A percentile compares a stretch with the other conserved stretches of the same genome.
Evolutionary conservation across 2,888 invertebrate species (phyloP).

Genomic region (Tiliacea aurago): DNA sequence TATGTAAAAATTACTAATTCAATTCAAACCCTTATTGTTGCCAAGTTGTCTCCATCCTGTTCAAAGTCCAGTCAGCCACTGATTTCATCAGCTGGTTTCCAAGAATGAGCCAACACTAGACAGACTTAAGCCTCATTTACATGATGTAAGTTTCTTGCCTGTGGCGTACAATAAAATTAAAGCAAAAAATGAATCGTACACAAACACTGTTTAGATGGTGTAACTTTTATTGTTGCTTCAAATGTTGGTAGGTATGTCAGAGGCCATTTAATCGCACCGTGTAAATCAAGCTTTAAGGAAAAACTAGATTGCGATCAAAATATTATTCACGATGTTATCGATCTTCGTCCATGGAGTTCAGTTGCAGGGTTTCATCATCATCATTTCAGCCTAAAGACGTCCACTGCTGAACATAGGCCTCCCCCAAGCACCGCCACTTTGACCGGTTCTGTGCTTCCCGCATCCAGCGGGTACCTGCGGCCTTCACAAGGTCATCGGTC

Average conservation of each 20-base stretch:
- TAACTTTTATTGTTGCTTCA: not conserved
- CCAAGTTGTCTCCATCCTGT: conserved; percentile 47
- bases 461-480: too few relatives aligned
- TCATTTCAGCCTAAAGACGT: too few relatives aligned
- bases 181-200: not conserved
- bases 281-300: not conserved
- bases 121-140: not conserved
- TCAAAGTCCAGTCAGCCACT: conserved; percentile 20
- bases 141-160: not conserved
- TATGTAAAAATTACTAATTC: conserved; percentile 36
- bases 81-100: conserved; percentile 21
- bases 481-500: too few relatives aligned
- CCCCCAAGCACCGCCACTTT: too few relatives aligned
- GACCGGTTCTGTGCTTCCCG: too few relatives aligned
- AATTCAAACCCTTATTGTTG: conserved; percentile 33
- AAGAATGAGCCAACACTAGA: not conserved
- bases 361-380: too few relatives aligned
- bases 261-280: not conserved
- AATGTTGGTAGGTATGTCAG: too few relatives aligned
- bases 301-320: not conserved
- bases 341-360: not conserved
- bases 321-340: not conserved
- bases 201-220: not conserved
- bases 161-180: not conserved
- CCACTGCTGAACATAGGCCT: too few relatives aligned